Percentiles rank a stretch among this genome's conserved stretches.
These are phyloP conservation scores for Chanos chanos DNA, from an alignment of 2,797 vertebrate species.

Conservation along the genomic window DNA sequence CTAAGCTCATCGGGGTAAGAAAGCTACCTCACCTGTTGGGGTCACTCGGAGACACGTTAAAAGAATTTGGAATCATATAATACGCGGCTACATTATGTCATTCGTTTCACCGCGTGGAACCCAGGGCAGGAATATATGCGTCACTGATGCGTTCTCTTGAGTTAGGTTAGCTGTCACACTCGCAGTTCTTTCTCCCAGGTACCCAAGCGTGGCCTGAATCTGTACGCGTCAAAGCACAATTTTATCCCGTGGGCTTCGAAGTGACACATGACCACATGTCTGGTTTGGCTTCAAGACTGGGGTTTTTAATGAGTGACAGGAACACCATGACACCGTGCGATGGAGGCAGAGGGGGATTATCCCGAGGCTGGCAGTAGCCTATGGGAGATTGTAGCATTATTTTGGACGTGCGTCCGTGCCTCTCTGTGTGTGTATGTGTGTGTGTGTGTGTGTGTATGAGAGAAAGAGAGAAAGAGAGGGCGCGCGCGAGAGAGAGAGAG, in stretches of 20 bases:
- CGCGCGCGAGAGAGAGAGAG: too few relatives aligned
- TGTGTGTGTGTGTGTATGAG: too few relatives aligned
- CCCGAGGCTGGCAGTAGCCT: neutral
- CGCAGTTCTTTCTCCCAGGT: neutral
- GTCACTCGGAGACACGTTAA: too few relatives aligned
- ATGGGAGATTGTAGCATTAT: neutral
- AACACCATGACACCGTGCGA: neutral
- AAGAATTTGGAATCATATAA: too few relatives aligned
- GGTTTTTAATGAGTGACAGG: neutral
- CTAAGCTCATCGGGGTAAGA: constrained; percentile 35
- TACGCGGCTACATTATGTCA: too few relatives aligned
- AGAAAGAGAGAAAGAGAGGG: too few relatives aligned
- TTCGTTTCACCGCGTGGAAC: too few relatives aligned
- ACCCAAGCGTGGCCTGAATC: neutral
- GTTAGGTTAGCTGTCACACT: neutral
- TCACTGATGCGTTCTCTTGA: neutral
- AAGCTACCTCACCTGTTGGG: constrained; percentile 31
- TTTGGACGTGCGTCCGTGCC: neutral
- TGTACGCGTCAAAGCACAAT: neutral
- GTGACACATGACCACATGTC: neutral
- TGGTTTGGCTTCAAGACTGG: neutral
- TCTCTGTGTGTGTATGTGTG: neutral
- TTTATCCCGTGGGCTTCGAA: neutral
- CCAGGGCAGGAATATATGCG: neutral
- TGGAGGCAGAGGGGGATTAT: neutral